Conservation (phyloP, 2,888 invertebrate genomes). For the Netelia fuscicornis region DNA sequence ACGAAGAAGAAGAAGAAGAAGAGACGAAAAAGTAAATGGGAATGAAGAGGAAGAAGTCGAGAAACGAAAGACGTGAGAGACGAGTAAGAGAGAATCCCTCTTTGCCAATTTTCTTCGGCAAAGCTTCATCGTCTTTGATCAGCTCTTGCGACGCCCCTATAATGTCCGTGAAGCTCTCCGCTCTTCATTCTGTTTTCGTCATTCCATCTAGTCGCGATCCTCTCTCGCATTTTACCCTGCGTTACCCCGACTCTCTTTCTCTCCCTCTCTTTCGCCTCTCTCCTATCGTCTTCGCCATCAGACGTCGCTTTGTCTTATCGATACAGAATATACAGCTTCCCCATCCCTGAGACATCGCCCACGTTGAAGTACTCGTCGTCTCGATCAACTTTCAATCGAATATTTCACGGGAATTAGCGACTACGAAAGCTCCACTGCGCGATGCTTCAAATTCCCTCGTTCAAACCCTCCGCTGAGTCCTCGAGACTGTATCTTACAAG, state of each 20-base stretch:
- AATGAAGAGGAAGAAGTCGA: conserved; percentile 9
- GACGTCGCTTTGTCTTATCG: conserved; percentile 25
- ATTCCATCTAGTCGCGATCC: conserved; percentile 49
- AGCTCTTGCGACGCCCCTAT: conserved; percentile 82
- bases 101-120: conserved; percentile 84
- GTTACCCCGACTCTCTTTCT: conserved; percentile 37
- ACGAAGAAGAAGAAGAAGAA: neutral
- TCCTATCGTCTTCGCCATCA: conserved; percentile 44
- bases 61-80: conserved; percentile 47
- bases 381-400: conserved; percentile 68
- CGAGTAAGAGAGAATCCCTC: conserved; percentile 75
- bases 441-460: conserved; percentile 34
- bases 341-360: conserved; percentile 1
- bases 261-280: conserved; percentile 16
- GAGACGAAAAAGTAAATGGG: neutral
- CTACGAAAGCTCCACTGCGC: conserved; percentile 33
- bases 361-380: conserved; percentile 41
- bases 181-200: conserved; percentile 46
- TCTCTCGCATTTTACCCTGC: conserved; percentile 35
- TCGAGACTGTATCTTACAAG: conserved; percentile 24
- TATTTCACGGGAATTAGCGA: conserved; percentile 65
- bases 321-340: conserved; percentile 8
- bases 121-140: conserved; percentile 84
- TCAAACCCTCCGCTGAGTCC: conserved; percentile 24
- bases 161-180: conserved; percentile 74